Conservation (phyloP, 2,888 invertebrate species). For the Lasius platythorax region DNA sequence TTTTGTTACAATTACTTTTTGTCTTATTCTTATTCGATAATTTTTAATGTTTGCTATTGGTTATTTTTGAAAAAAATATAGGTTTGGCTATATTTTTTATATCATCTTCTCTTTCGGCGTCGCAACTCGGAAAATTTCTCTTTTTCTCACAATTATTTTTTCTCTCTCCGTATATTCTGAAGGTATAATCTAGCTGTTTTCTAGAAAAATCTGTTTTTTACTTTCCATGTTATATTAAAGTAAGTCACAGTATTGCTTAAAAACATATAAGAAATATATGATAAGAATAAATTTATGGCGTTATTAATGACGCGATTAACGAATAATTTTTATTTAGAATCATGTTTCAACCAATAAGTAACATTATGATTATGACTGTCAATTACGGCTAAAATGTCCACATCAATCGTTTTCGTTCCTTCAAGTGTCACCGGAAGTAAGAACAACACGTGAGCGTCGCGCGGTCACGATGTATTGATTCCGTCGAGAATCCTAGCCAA, state of each 20-base stretch:
- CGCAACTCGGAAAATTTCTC: not conserved
- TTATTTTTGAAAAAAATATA: not conserved
- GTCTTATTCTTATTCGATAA: slow-evolving; percentile 10
- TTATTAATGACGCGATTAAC: not conserved
- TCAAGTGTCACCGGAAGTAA: slow-evolving; percentile 71
- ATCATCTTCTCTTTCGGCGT: not conserved
- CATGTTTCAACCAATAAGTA: not conserved
- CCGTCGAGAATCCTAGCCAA: slow-evolving; percentile 27
- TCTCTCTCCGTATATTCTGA: not conserved
- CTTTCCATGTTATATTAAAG: not conserved
- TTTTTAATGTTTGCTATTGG: slow-evolving; percentile 9
- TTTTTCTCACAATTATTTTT: not conserved
- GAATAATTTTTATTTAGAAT: slow-evolving; percentile 4
- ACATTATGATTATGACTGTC: not conserved
- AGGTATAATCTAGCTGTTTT: not conserved
- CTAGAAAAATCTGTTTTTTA: not conserved
- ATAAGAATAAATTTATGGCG: not conserved
- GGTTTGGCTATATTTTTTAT: slow-evolving; percentile 11
- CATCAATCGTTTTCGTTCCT: slow-evolving; percentile 43
- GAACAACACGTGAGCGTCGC: slow-evolving; percentile 76
- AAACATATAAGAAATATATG: not conserved
- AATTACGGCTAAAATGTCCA: slow-evolving; percentile 33
- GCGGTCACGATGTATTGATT: slow-evolving; percentile 77
- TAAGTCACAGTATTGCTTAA: not conserved
- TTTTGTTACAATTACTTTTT: not conserved